These are phyloP conservation scores for Hephaestus fuliginosus DNA, from an alignment of 2,797 vertebrate species.

Conservation along the genomic window DNA sequence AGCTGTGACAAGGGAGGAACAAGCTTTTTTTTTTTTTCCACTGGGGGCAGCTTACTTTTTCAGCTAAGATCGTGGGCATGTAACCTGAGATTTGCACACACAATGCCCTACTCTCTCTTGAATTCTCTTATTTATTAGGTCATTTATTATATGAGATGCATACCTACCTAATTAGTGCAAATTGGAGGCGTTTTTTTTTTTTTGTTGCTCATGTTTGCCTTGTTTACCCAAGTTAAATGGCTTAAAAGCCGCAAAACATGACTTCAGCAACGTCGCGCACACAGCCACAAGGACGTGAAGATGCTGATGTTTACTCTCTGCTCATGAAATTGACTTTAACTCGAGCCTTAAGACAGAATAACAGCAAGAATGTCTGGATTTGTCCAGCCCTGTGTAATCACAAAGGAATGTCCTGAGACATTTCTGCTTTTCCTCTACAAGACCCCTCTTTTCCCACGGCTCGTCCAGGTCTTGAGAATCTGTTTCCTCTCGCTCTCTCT, in stretches of 20 bases:
- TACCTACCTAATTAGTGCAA: conserved; percentile 52
- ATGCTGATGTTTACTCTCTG: conserved; percentile 53
- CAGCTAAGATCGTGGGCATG: conserved; percentile 66
- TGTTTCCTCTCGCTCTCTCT: conserved; percentile 74
- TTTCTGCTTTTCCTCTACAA: conserved; percentile 86
- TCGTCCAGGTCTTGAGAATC: conserved; percentile 82
- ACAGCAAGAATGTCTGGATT: conserved; percentile 87
- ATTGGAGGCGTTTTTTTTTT: conserved; percentile 21
- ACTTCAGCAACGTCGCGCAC: neutral
- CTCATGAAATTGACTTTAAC: conserved; percentile 57
- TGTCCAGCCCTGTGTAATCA: conserved; percentile 87
- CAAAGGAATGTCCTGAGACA: conserved; percentile 89
- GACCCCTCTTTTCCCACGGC: conserved; percentile 86
- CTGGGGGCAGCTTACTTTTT: conserved; percentile 67
- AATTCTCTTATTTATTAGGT: conserved; percentile 61
- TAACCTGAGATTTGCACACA: conserved; percentile 77
- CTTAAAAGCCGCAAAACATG: conserved; percentile 4
- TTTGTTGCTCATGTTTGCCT: conserved; percentile 7
- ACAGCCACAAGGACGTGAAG: conserved; percentile 10
- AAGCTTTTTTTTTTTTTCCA: conserved; percentile 55
- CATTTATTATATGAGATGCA: conserved; percentile 54
- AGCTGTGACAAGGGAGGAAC: conserved; percentile 78
- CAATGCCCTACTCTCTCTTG: conserved; percentile 60
- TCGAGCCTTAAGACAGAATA: conserved; percentile 67
- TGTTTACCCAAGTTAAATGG: conserved; percentile 36